These are phyloP conservation scores for Dascyllus trimaculatus DNA, from an alignment of 2,113 vertebrate species.

Conservation along the genomic window DNA sequence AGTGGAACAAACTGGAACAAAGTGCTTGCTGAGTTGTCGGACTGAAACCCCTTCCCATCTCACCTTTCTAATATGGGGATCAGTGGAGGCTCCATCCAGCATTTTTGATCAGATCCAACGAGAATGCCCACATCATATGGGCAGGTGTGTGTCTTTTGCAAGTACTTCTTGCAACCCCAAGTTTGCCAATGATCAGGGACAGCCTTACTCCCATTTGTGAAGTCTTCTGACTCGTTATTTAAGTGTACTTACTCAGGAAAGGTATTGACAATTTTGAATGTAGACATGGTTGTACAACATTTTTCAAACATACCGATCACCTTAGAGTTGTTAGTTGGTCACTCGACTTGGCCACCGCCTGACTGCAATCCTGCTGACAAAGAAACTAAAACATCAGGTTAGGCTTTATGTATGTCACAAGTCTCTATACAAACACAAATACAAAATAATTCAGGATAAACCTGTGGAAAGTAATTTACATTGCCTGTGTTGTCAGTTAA, in stretches of 20 bases:
- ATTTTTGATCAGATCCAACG: neutral
- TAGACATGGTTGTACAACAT: neutral
- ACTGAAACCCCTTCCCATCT: neutral
- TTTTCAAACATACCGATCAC: neutral
- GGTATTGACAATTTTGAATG: neutral
- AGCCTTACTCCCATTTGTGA: too few relatives aligned
- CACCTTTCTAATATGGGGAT: neutral
- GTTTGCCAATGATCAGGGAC: too few relatives aligned
- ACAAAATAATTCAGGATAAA: neutral
- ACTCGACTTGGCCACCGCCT: neutral
- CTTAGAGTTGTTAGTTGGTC: neutral
- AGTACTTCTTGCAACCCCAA: neutral
- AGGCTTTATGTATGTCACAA: too few relatives aligned
- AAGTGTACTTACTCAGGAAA: neutral
- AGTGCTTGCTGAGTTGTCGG: neutral
- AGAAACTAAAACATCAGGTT: neutral
- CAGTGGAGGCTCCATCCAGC: neutral
- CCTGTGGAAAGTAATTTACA: neutral
- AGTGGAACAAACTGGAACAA: neutral
- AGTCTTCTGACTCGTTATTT: neutral
- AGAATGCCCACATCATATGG: neutral
- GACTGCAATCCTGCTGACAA: neutral
- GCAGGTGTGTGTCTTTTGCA: neutral
- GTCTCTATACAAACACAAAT: neutral
- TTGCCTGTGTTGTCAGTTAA: neutral